Evolutionary conservation across 2,113 vertebrate genomes (phyloP), one percentile per base, ranked within the genome.

Genomic region (Dipodomys ordii): DNA sequence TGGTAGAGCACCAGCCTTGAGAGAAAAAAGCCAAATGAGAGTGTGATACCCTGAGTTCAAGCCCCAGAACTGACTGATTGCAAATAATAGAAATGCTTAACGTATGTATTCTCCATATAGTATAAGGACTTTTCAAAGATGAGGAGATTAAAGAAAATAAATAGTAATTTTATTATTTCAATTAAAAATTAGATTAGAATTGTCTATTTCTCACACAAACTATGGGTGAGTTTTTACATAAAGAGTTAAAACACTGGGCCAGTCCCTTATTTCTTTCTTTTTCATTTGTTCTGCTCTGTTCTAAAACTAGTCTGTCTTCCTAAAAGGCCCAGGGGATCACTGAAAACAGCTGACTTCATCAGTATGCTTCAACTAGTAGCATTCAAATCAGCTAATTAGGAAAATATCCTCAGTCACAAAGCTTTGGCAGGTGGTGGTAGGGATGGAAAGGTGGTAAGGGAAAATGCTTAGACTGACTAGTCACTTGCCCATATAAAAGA

Each of bases 121-220:
- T 53, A 27, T 44, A 67, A 79, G 64, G 23, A 65, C 49, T 93
- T 92, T 86, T 80, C 15, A 72, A 60, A 18, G 13, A 49, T 83
- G 44, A 83, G 10, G 6, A 92, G 88, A 78, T 13, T 64, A 7
- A 82, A 90, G n/a, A 44, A 85, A 82, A 71, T 71, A 62, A 95
- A 85, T 60, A 60, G 1, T 53, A 71, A 92, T 16, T 57, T 57
- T 57, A 82, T 72, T 79, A 72, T 20, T 57, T 86, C 74, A 3
- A 77, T 23, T 13, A 88, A 46, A 80, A 53, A 73, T 1, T 80
- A 32, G 23, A 77, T 77, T 90, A 86, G 35, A 92, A 86, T 68
- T 88, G 68, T 30, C 32, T n/a, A 20, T 71, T 87, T 91, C 73
- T 87, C 35, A 1, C 7, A 87, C 77, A 85, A 95, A 62, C 2